Conservation (phyloP, 1,140 invertebrate species). For the Habropoda laboriosa region DNA sequence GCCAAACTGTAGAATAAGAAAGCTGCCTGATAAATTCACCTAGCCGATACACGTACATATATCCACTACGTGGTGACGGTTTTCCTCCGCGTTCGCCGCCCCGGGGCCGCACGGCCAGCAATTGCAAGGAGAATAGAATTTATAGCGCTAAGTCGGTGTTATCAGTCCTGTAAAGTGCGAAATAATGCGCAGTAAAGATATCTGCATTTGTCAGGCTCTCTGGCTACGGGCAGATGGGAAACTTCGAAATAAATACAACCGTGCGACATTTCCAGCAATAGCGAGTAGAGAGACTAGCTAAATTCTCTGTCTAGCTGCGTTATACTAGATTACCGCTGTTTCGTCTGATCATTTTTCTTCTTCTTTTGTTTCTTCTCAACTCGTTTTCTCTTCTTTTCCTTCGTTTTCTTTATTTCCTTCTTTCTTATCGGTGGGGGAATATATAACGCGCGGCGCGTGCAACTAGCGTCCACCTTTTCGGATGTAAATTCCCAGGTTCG, state of each 20-base stretch:
- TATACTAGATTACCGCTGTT: not conserved
- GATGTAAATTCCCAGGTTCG: conserved; percentile 17
- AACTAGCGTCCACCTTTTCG: conserved; percentile 1
- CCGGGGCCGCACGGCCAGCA: not conserved
- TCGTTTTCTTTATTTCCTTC: not conserved
- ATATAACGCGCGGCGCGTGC: not conserved
- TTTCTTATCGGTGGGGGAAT: not conserved
- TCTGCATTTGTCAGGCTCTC: conserved; percentile 44
- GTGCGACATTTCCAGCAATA: conserved; percentile 6
- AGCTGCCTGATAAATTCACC: conserved; percentile 33
- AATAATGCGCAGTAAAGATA: conserved; percentile 56
- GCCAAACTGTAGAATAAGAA: conserved; percentile 17
- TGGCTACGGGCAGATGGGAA: conserved; percentile 32
- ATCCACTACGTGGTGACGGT: not conserved
- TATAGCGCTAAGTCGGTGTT: conserved; percentile 45
- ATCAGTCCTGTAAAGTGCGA: conserved; percentile 48
- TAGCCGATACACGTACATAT: conserved; percentile 18
- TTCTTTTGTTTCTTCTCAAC: too few species aligned
- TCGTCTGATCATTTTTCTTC: too few species aligned
- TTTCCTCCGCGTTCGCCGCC: not conserved
- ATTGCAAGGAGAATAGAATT: conserved; percentile 52
- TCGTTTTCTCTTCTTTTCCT: not conserved
- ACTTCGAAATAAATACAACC: conserved; percentile 47
- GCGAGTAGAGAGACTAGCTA: not conserved
- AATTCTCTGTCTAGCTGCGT: not conserved